Conservation (phyloP, 1,140 invertebrate species). For the Idris sp. region DNA sequence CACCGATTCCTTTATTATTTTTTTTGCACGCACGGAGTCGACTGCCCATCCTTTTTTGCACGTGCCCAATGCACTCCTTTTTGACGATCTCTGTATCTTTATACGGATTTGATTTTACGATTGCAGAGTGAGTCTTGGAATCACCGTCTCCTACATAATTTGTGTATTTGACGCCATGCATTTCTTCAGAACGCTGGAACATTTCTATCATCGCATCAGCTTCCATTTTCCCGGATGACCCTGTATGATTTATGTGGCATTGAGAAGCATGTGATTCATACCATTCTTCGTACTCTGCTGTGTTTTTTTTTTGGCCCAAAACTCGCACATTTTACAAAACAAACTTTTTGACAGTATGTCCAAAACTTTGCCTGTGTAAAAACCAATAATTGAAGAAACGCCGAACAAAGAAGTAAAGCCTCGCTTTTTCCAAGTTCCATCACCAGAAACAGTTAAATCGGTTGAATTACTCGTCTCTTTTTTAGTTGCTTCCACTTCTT, state of each 20-base stretch:
- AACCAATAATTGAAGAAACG: conserved; percentile 9
- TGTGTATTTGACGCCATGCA: conserved; percentile 1
- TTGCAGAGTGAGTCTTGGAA: neutral
- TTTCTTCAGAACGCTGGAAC: conserved; percentile 4
- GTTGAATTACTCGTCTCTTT: conserved; percentile 8
- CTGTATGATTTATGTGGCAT: conserved; percentile 2
- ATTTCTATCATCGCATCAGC: conserved; percentile 14
- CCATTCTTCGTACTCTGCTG: conserved; percentile 10
- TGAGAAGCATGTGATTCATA: neutral
- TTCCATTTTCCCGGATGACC: conserved; percentile 13
- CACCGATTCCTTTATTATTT: conserved; percentile 7
- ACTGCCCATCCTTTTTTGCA: conserved; percentile 6
- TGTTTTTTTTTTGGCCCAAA: conserved; percentile 2
- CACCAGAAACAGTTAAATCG: conserved; percentile 4
- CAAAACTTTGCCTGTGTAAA: conserved; percentile 3
- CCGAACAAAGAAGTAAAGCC: conserved; percentile 6
- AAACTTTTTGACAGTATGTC: neutral
- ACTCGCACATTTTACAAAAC: conserved; percentile 3
- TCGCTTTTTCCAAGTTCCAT: conserved; percentile 18
- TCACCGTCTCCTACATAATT: conserved; percentile 6
- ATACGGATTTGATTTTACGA: conserved; percentile 10
- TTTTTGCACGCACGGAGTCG: conserved; percentile 1
- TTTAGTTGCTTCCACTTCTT: neutral
- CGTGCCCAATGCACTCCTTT: too few relatives aligned
- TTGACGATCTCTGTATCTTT: neutral